Percentiles rank a stretch among this genome's conserved stretches.
Evolutionary conservation across 2,797 vertebrate species (phyloP).

Genomic region (Microctenopoma steveboyesi): DNA sequence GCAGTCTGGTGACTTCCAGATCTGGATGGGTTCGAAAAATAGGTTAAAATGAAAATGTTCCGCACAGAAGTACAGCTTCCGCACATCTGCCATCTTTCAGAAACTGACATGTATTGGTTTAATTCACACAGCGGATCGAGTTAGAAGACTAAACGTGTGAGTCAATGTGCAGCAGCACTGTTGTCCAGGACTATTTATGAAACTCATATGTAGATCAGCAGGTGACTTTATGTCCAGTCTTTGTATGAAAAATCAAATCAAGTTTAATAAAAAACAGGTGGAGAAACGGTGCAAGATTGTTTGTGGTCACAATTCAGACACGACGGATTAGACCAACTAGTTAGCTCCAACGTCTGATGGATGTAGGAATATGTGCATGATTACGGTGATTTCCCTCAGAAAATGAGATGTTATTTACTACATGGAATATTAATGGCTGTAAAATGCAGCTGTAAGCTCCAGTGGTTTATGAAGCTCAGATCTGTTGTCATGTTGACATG

Average conservation of each 20-base stretch:
- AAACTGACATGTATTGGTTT: neutral
- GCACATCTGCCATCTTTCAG: neutral
- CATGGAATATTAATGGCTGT: too few relatives aligned
- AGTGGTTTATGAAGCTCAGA: neutral
- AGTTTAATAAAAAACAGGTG: constrained; percentile 20
- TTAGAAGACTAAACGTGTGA: neutral
- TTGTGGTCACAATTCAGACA: too few relatives aligned
- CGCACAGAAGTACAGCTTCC: neutral
- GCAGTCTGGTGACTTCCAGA: too few relatives aligned
- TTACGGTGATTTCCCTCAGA: too few relatives aligned
- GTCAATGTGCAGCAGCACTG: neutral
- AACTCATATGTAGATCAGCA: constrained; percentile 1
- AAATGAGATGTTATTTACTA: too few relatives aligned
- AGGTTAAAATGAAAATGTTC: neutral
- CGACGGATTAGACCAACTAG: too few relatives aligned
- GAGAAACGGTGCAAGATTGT: too few relatives aligned
- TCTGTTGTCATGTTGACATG: too few relatives aligned
- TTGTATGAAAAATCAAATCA: neutral
- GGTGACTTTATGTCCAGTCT: neutral
- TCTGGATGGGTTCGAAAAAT: neutral
- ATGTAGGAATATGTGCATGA: too few relatives aligned
- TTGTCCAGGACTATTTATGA: constrained; percentile 11
- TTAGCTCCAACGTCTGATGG: too few relatives aligned
- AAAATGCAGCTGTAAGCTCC: too few relatives aligned
- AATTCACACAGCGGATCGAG: neutral